These are phyloP conservation scores for Myotis yumanensis DNA, from an alignment of 2,113 vertebrate species.

Conservation along the genomic window DNA sequence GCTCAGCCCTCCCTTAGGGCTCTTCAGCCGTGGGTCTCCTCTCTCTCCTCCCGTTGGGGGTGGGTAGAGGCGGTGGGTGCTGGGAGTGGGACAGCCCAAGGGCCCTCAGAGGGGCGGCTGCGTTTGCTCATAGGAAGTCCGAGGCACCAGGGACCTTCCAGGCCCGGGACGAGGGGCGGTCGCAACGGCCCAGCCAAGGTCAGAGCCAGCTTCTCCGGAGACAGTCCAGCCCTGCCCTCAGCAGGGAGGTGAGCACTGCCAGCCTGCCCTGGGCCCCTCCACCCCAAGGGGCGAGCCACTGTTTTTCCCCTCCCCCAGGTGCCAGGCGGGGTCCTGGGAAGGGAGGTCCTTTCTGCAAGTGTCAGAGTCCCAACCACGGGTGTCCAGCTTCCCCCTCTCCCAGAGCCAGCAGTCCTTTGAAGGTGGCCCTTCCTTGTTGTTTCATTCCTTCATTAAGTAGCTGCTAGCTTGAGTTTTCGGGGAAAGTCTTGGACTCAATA, in stretches of 20 bases:
- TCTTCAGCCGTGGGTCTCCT: not conserved
- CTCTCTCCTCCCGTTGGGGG: not conserved
- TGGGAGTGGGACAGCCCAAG: not conserved
- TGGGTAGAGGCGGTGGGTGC: not conserved
- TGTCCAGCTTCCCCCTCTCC: not conserved
- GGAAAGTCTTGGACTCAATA: not conserved
- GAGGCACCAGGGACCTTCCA: conserved; percentile 85
- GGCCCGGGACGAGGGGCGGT: conserved; percentile 81
- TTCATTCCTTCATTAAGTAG: not conserved
- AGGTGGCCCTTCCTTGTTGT: rapidly evolving
- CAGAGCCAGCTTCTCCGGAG: conserved; percentile 80
- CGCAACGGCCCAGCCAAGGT: conserved; percentile 78
- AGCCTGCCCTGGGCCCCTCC: not conserved
- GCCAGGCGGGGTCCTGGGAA: not conserved
- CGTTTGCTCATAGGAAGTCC: conserved; percentile 81
- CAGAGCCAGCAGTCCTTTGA: not conserved
- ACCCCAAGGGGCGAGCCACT: not conserved
- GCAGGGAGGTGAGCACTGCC: conserved; percentile 83
- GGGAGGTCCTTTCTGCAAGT: not conserved
- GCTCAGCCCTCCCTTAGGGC: not conserved
- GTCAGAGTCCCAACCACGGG: not conserved
- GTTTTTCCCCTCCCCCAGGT: not conserved
- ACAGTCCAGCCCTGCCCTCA: conserved; percentile 83
- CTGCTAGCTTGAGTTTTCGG: not conserved
- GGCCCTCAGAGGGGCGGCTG: conserved; percentile 62